A percentile compares a stretch with the other conserved stretches of the same genome.
Conservation (phyloP, 2,888 invertebrate species). For the Coenonympha glycerion region DNA sequence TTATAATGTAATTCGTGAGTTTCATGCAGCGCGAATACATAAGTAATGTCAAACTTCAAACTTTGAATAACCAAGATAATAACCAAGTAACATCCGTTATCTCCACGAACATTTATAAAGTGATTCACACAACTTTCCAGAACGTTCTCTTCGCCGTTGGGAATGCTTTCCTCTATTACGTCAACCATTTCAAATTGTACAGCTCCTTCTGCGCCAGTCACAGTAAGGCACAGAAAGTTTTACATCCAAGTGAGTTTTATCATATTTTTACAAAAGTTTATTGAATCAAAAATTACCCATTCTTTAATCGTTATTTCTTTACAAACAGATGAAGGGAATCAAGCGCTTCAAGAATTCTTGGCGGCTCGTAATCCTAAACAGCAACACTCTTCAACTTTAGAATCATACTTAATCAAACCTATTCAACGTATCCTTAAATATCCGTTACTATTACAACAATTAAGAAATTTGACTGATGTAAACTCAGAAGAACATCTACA, state of each 20-base stretch:
- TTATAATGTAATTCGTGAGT: neutral
- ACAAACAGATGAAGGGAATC: conserved; percentile 92
- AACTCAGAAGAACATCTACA: conserved; percentile 96
- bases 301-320: neutral
- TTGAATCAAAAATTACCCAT: neutral
- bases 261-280: neutral
- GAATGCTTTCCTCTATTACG: conserved; percentile 97
- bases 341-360: conserved; percentile 96
- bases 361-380: conserved; percentile 95
- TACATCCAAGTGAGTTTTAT: conserved; percentile 92
- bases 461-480: conserved; percentile 94
- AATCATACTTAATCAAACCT: conserved; percentile 98
- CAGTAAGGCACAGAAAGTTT: conserved; percentile 98
- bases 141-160: conserved; percentile 96
- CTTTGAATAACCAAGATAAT: neutral
- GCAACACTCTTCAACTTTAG: conserved; percentile 96
- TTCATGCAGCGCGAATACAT: neutral
- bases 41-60: conserved; percentile 4
- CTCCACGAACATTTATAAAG: neutral
- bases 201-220: conserved; percentile 99
- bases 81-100: neutral
- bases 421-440: conserved; percentile 99
- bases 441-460: conserved; percentile 94
- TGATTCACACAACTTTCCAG: conserved; percentile 73
- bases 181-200: conserved; percentile 99